A percentile compares a stretch with the other conserved stretches of the same genome.
Evolutionary conservation across 2,888 invertebrate species (phyloP).

Genomic region (Drosophila mayaguana): DNA sequence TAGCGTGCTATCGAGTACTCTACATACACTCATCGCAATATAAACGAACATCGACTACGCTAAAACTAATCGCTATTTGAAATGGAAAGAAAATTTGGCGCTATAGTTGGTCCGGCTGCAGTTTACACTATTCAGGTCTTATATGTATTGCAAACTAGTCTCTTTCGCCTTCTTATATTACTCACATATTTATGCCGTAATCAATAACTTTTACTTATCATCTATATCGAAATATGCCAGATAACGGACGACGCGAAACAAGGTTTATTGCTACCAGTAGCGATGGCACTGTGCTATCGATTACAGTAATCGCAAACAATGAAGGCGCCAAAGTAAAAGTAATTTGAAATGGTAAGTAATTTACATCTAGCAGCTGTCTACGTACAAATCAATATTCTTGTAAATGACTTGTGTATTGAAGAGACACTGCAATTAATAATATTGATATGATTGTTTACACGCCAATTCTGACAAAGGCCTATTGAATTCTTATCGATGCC

Average conservation of each 20-base stretch:
- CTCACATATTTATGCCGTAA: no score
- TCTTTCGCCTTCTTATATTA: background rate
- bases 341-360: background rate
- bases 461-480: background rate
- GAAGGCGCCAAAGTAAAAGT: background rate
- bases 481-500: background rate
- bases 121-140: background rate
- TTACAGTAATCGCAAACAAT: background rate
- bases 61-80: background rate
- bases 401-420: background rate
- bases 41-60: conserved; percentile 12
- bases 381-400: conserved; percentile 3
- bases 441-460: background rate
- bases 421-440: background rate
- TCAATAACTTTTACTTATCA: background rate
- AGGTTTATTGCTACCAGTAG: background rate
- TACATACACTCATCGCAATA: conserved; percentile 33
- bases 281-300: background rate
- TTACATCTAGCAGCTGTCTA: background rate
- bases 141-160: background rate
- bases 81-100: background rate
- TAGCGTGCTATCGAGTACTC: conserved; percentile 28
- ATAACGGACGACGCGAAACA: background rate
- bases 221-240: background rate
- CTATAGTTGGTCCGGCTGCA: background rate